These are phyloP conservation scores for Cherax destructor DNA, from an alignment of 1,140 invertebrate genomes.

Conservation along the genomic window DNA sequence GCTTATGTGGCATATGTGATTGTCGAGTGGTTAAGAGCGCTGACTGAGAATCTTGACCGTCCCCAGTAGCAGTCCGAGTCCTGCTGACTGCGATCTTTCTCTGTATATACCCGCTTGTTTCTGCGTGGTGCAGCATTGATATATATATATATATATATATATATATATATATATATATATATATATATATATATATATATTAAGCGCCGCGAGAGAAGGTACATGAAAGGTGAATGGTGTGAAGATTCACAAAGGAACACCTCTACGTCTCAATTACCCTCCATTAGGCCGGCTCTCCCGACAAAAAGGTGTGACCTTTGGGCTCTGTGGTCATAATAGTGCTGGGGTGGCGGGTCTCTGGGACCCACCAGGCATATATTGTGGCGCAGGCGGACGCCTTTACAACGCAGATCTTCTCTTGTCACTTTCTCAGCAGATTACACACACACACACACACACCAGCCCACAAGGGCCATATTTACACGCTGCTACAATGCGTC, in stretches of 20 bases:
- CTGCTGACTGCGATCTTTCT: too few species aligned
- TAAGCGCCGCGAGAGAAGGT: too few species aligned
- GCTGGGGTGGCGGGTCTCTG: not conserved
- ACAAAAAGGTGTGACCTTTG: not conserved
- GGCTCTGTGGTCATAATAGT: not conserved
- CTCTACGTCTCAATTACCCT: not conserved
- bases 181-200: not conserved
- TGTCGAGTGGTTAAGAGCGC: too few species aligned
- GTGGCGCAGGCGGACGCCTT: not conserved
- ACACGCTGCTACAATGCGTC: not conserved
- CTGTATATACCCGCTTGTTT: too few species aligned
- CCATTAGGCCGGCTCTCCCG: not conserved
- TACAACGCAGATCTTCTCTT: not conserved
- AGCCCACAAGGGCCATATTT: not conserved
- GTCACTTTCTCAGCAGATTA: not conserved
- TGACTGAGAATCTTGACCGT: too few species aligned
- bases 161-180: not conserved
- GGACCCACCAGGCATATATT: not conserved
- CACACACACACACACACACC: too few species aligned
- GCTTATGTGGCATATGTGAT: too few species aligned
- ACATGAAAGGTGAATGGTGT: not conserved
- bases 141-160: not conserved
- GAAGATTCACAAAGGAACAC: not conserved
- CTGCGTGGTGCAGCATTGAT: too few species aligned
- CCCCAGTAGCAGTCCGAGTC: too few species aligned